Base-by-base conservation (phyloP, 2,888 invertebrate species). In the Polia nebulosa region DNA sequence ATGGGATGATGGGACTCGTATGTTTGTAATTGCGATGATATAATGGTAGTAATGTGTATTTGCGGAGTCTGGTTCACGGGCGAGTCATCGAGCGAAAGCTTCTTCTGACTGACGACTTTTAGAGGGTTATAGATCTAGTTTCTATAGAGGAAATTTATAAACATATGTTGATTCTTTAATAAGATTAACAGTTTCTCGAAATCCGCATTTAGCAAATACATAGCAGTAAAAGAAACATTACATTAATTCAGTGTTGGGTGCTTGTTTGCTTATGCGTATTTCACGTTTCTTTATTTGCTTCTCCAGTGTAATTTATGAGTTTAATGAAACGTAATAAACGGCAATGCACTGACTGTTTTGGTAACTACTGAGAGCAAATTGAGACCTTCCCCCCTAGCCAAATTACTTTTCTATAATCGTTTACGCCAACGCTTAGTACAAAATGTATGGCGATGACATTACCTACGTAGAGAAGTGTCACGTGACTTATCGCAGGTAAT, bases 1-100 rank as follows among this genome's bases (percentile, higher is more conserved):
- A 72, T 57, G 27, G 8, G 25, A 25, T 76, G 56, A 71, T 57
- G 36, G 17, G 20, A 49, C 47, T 25, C 20, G 9, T 49, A 11
- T 44, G 36, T 70, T 59, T 55, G 45, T 55, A 47, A 47, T 57
- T 52, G 20, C 34, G 25, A 61, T 77, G 77, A 61, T 72, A 77
- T 72, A 58, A 58, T 20, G n/a, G 32, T 56, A 15, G 66, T 44
- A 53, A 41, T 17, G 27, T 59, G 53, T 76, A 72, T 76, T 75
- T 65, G 32, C n/a, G 71, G n/a, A 13, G 51, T 44, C n/a, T 57
- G 36, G 56, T 53, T 53, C 57, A 29, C 39, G 49, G 36, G 39
- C 45, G 51, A 55, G 22, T 32, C 45, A 27, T 20, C 39, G 29
- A 25, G 11, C 9, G 34, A 51, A 45, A 41, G 41, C 25, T n/a